Conservation (phyloP, 2,888 invertebrate species). For the Ophion costatus region DNA sequence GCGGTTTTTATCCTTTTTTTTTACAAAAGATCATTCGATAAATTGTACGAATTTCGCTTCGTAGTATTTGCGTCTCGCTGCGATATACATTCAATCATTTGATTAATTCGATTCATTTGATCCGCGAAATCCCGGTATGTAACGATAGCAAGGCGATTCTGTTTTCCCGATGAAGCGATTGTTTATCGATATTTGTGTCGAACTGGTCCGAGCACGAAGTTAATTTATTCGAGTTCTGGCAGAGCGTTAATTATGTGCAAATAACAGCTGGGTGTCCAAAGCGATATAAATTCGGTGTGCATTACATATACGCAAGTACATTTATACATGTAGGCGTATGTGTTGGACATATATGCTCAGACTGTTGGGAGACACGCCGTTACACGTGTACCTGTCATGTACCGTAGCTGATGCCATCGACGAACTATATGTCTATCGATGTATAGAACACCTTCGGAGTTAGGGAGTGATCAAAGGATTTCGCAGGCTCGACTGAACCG, state of each 20-base stretch:
- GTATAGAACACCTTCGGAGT: conserved; percentile 38
- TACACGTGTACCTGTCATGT: conserved; percentile 55
- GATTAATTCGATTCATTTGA: too few relatives aligned
- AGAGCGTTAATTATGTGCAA: background rate
- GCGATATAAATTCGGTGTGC: background rate
- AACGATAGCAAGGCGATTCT: too few relatives aligned
- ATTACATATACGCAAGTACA: background rate
- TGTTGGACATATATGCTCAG: background rate
- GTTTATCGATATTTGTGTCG: too few relatives aligned
- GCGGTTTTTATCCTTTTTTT: too few relatives aligned
- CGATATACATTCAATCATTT: too few relatives aligned
- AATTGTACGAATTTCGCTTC: too few relatives aligned
- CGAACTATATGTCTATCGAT: conserved; percentile 1
- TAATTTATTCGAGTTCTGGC: background rate
- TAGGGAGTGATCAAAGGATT: conserved; percentile 61
- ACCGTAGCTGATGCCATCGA: conserved; percentile 16
- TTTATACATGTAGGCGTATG: background rate
- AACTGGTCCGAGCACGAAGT: background rate
- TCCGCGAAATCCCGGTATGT: too few relatives aligned
- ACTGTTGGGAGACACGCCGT: conserved; percentile 30
- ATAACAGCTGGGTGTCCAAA: background rate
- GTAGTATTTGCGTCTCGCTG: too few relatives aligned
- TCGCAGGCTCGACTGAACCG: conserved; percentile 47
- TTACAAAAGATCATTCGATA: too few relatives aligned
- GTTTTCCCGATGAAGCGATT: too few relatives aligned